Base-by-base conservation (phyloP, 2,113 vertebrate genomes). In the Daphoenositta chrysoptera region DNA sequence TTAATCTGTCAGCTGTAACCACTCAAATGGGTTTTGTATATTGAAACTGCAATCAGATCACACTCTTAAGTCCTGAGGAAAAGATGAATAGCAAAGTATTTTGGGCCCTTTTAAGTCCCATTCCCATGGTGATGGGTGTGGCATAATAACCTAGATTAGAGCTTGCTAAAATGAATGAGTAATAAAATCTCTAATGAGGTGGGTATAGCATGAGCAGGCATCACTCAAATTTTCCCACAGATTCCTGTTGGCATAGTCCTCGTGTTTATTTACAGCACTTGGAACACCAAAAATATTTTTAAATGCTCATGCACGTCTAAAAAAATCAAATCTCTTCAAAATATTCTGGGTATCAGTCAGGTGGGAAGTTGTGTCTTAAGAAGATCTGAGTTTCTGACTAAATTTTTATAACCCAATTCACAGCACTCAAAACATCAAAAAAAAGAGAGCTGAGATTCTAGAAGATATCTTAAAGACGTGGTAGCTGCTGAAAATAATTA, bases 51-150 rank as follows among this genome's bases (percentile, higher is more conserved):
- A 70, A 21, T 87, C 60, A 76, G 50, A 78, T 93, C 47, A 39
- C 42, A 20, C 51, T 56, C 31, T 39, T 15, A 54, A 81, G 13
- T 27, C 69, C 63, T 80, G 65, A 77, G 95, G 70, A 86, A 87
- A 94, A 83, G 69, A 69, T 89, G 81, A 94, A 64, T 18, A 75
- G 64, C 48, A 45, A 75, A 91, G 47, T 81, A 56, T 92, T 95
- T 94, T 69, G 92, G 69, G 53, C 48, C 30, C 76, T 87, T 93
- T 48, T 39, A 84, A 89, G 26, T 89, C 44, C 17, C 48, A 51
- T 95, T 97, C 91, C 81, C 84, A 60, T 94, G 86, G 64, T 54
- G 63, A 87, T 89, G 85, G 95, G 96, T 85, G 94, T 97, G 97
- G 94, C 56, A 71, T 70, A 93, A 81, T 84, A 97, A 96, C 82